Conservation (phyloP, 1,140 invertebrate species). For the Drosophila parabipectinata region DNA sequence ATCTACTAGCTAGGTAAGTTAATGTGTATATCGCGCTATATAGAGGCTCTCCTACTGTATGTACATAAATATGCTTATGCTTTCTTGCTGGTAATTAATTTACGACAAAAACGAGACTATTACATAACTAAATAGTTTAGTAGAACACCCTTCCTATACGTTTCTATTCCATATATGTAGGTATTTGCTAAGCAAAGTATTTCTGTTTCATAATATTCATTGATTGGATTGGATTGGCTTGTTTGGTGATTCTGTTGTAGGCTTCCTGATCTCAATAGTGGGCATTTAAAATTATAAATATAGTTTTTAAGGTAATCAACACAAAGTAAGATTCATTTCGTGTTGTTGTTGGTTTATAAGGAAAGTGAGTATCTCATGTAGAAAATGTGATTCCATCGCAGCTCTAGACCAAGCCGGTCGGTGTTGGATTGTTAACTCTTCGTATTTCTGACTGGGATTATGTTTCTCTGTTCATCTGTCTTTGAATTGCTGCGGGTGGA, state of each 20-base stretch:
- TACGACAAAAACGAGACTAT: constrained; percentile 58
- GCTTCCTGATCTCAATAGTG: constrained; percentile 33
- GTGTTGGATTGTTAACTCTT: neutral
- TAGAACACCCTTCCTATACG: constrained; percentile 22
- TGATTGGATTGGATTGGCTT: constrained; percentile 17
- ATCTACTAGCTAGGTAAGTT: constrained; percentile 29
- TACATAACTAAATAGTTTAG: constrained; percentile 57
- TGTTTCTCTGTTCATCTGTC: neutral
- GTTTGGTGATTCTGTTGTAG: constrained; percentile 12
- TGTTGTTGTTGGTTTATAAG: constrained; percentile 37
- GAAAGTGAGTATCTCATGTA: constrained; percentile 24
- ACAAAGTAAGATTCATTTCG: neutral
- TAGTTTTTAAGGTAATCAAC: neutral
- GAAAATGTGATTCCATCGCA: constrained; percentile 7
- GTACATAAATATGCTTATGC: constrained; percentile 30
- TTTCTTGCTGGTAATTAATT: constrained; percentile 39
- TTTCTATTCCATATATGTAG: constrained; percentile 12
- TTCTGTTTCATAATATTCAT: constrained; percentile 27
- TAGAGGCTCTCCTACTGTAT: constrained; percentile 32
- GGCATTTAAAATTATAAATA: neutral
- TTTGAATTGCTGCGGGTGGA: constrained; percentile 8
- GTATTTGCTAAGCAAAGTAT: constrained; percentile 32
- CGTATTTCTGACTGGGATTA: neutral
- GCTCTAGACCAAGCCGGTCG: neutral
- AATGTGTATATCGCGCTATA: constrained; percentile 38